Evolutionary conservation across 2,113 vertebrate genomes (phyloP).

Genomic region (Clarias batrachus): DNA sequence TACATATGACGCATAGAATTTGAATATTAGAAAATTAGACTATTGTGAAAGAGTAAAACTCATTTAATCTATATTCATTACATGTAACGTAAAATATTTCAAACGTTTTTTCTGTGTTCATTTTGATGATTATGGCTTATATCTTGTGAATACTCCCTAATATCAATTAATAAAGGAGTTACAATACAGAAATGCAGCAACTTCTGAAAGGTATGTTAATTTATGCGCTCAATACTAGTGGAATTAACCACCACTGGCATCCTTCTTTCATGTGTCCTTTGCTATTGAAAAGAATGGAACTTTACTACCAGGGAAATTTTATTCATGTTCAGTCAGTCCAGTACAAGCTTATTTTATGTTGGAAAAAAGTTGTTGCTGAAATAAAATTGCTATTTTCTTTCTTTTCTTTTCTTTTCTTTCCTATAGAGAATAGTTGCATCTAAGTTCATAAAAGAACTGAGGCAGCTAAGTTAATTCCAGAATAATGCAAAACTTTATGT

Average conservation of each 20-base stretch:
- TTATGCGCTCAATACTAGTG: neutral
- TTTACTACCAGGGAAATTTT: neutral
- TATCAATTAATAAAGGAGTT: too few relatives aligned
- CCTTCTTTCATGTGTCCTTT: neutral
- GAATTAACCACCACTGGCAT: neutral
- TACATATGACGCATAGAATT: too few relatives aligned
- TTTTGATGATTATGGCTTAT: too few relatives aligned
- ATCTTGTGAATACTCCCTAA: too few relatives aligned
- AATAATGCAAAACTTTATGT: neutral
- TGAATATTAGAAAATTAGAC: too few relatives aligned
- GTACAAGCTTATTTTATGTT: neutral
- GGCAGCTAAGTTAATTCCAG: neutral
- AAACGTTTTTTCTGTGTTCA: too few relatives aligned
- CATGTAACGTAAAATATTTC: too few relatives aligned
- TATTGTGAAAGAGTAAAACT: too few relatives aligned
- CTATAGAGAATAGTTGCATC: neutral
- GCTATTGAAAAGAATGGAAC: neutral
- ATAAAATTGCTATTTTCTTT: neutral
- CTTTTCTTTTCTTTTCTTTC: too few relatives aligned
- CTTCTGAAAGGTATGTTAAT: too few relatives aligned
- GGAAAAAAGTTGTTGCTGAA: neutral
- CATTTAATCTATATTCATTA: too few relatives aligned
- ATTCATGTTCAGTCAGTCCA: neutral
- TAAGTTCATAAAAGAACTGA: neutral
- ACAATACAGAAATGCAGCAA: too few relatives aligned